Evolutionary conservation across 92 coral and sea anemone genomes (phyloP).

Genomic region (Phymanthus crucifer): DNA sequence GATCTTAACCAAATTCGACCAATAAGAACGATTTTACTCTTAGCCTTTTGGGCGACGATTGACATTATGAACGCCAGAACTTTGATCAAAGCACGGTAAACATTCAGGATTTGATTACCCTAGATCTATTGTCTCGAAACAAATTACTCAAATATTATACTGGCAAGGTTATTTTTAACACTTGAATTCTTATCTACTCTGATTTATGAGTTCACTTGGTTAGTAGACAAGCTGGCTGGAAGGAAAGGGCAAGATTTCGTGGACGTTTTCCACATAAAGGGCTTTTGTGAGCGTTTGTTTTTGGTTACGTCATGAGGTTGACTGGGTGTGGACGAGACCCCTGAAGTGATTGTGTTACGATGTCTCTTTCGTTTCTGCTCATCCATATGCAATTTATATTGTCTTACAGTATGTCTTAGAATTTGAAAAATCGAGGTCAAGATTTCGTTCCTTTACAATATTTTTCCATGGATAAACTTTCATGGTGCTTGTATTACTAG

Average conservation of each 20-base stretch:
- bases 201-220: not conserved
- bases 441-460: too few species aligned
- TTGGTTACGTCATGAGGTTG: slow-evolving; percentile 14
- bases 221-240: slow-evolving; percentile 28
- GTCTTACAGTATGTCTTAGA: not conserved
- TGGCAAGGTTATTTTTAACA: slow-evolving; percentile 15
- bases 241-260: not conserved
- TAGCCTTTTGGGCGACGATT: slow-evolving; percentile 19
- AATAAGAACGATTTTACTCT: not conserved
- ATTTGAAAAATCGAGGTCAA: not conserved
- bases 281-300: slow-evolving; percentile 11
- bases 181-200: slow-evolving; percentile 14
- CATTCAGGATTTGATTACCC: slow-evolving; percentile 9
- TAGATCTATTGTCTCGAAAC: slow-evolving; percentile 11
- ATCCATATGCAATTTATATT: not conserved
- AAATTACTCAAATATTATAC: slow-evolving; percentile 30
- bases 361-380: slow-evolving; percentile 28
- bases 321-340: slow-evolving; percentile 18
- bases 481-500: too few species aligned
- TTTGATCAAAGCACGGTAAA: slow-evolving; percentile 16
- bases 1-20: slow-evolving; percentile 1
- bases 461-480: too few species aligned
- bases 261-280: not conserved
- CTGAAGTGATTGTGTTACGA: not conserved
- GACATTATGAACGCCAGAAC: slow-evolving; percentile 11